These are phyloP conservation scores for Empis stercorea DNA, from an alignment of 2,888 invertebrate genomes.

Conservation along the genomic window DNA sequence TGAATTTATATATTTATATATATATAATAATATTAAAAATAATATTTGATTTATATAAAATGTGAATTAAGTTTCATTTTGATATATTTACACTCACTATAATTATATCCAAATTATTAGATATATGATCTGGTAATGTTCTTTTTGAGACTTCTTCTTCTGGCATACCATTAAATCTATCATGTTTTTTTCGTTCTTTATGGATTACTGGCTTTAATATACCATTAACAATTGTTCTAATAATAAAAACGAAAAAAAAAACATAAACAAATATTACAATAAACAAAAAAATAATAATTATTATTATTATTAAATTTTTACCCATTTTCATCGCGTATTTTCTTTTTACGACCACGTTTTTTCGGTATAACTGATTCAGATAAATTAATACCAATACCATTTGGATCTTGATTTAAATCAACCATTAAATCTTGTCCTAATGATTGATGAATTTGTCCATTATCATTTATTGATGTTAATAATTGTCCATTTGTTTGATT, in stretches of 20 bases:
- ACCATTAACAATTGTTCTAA: constrained; percentile 15
- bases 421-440: constrained; percentile 1
- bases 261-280: neutral
- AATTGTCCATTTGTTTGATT: neutral
- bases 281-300: too few relatives aligned
- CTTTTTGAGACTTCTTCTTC: constrained; percentile 92
- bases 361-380: constrained; percentile 44
- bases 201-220: constrained; percentile 22
- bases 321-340: constrained; percentile 53
- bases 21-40: too few relatives aligned
- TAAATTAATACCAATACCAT: constrained; percentile 2
- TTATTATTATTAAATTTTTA: too few relatives aligned
- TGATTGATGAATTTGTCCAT: constrained; percentile 6
- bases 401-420: constrained; percentile 5
- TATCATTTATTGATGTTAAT: constrained; percentile 8
- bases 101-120: constrained; percentile 90
- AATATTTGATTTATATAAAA: neutral
- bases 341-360: constrained; percentile 79
- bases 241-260: too few relatives aligned
- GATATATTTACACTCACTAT: constrained; percentile 76
- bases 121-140: constrained; percentile 87
- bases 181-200: constrained; percentile 86
- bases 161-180: constrained; percentile 90
- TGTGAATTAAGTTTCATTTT: neutral
- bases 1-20: too few relatives aligned